A percentile compares a stretch with the other conserved stretches of the same genome.
phyloP scores from a whole-genome alignment of 2,888 invertebrate genomes.

The Eledone cirrhosa region DNA sequence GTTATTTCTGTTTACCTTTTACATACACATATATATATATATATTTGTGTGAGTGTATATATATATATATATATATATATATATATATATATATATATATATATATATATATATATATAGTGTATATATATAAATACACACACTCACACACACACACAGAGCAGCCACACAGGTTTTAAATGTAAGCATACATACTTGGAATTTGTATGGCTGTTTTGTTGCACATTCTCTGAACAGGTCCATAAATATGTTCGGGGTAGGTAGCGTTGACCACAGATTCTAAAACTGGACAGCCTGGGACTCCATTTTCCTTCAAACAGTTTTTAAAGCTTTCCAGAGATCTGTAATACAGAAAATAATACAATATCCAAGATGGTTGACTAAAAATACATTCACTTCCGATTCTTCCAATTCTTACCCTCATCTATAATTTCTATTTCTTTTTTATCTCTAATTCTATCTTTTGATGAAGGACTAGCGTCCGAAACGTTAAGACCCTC shows the following conservation, averaged over 20 bases:
- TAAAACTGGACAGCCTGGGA: conserved; percentile 5
- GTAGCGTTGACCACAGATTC: conserved; percentile 10
- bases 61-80: conserved; percentile 16
- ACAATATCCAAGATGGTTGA: no score
- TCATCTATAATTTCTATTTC: no score
- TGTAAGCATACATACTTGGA: neutral
- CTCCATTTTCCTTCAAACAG: neutral
- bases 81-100: conserved; percentile 16
- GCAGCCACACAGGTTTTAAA: no score
- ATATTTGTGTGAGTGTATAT: neutral
- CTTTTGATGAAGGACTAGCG: no score
- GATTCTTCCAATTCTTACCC: no score
- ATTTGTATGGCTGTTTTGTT: neutral
- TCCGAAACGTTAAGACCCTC: no score
- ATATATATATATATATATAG: neutral
- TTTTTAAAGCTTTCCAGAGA: neutral
- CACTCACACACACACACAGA: no score
- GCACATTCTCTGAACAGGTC: conserved; percentile 5
- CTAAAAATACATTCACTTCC: no score
- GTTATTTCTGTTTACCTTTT: no score
- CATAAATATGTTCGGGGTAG: conserved; percentile 9
- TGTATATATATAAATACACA: no score
- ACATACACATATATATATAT: neutral
- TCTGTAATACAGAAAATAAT: neutral
- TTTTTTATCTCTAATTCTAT: no score